Evolutionary conservation across 30 jellyfish, hydroid and myxozoan genomes (phyloP), one percentile per base, ranked within the genome.

Genomic region (Mastigias papua): DNA sequence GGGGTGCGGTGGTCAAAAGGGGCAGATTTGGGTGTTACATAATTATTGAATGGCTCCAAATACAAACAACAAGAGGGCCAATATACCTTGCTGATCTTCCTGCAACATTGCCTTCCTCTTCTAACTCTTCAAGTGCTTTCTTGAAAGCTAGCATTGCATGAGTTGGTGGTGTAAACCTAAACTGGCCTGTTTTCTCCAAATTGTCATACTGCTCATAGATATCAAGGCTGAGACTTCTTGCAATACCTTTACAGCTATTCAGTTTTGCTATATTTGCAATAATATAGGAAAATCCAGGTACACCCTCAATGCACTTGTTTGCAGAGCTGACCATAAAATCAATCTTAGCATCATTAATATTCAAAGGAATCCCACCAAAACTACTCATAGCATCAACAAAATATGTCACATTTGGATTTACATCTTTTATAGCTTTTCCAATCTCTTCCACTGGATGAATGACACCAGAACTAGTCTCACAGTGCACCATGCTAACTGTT

Each of bases 311-410:
- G 79, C 98, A 94, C 67, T 94, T 94, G 60, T 94, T 94, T 25
- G 98, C 98, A 1, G 98, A 94, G 69, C 98, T 94, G 34, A 94
- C 98, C 88, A 94, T 34, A 66, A 89, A 94, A 63, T 94, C 98
- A 57, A 94, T 94, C 16, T 84, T 85, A 21, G 90, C 81, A 35
- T 68, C 77, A 10, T 80, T 50, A 10, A 90, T 57, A 65, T 89
- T 91, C 20, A 94, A 26, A 0, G 98, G 99, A 15, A 95, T 75
- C 15, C 97, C 98, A 5, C 99, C 99, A 69, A 95, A 95, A 69
- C 99, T 95, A 60, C 99, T 95, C 99, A 95, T 95, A 16, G 99
- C 99, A 77, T 95, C 99, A 63, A 95, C 98, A 72, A 95, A 90
- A 86, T 91, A 91, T 26, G 95, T 71, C 11, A 95, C 97, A 35